Evolutionary conservation across 2,888 invertebrate genomes (phyloP).

Genomic region (Lymantria monacha): DNA sequence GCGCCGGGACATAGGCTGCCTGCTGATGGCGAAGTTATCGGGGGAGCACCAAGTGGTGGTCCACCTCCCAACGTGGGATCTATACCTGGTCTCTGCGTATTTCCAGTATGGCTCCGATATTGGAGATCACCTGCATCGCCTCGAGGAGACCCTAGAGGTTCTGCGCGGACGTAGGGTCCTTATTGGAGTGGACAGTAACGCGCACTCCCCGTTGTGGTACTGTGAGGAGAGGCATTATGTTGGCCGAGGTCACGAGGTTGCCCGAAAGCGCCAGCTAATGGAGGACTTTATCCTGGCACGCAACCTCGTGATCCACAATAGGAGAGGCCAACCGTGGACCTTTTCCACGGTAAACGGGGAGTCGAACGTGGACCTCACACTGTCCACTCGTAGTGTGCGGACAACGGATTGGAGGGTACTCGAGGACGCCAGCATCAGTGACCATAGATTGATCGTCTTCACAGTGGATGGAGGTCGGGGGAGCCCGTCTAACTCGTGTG

Average conservation of each 20-base stretch:
- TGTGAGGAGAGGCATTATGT: neutral
- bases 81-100: neutral
- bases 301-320: neutral
- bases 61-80: neutral
- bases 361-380: constrained; percentile 33
- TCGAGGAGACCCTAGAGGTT: neutral
- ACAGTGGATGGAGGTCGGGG: too few species aligned
- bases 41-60: neutral
- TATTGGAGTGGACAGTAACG: neutral
- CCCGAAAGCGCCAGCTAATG: neutral
- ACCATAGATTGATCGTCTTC: constrained; percentile 25
- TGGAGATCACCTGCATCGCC: neutral
- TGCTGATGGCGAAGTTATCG: neutral
- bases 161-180: neutral
- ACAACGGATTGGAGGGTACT: constrained; percentile 23
- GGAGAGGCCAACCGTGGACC: constrained; percentile 1
- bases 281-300: neutral
- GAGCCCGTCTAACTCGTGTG: too few species aligned
- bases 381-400: constrained; percentile 8
- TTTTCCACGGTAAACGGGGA: constrained; percentile 14
- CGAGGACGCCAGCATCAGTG: constrained; percentile 16
- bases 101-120: neutral
- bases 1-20: too few species aligned
- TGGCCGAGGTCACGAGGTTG: neutral
- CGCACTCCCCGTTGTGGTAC: neutral